These are phyloP conservation scores for Sorex araneus DNA, from an alignment of 2,113 vertebrate genomes.

Conservation along the genomic window DNA sequence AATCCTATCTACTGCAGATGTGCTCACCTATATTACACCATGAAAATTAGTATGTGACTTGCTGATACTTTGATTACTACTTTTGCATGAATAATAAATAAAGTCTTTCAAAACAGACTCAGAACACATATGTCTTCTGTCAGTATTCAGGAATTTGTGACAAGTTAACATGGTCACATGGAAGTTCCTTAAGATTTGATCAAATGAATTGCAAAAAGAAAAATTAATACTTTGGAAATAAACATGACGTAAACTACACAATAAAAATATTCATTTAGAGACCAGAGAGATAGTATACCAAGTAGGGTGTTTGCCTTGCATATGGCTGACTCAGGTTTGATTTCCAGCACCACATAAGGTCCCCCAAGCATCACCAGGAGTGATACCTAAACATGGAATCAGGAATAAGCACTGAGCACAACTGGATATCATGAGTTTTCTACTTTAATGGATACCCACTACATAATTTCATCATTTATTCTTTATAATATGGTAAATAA, in stretches of 20 bases:
- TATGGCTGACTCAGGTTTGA: too few relatives aligned
- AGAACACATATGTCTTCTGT: background rate
- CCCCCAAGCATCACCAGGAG: too few relatives aligned
- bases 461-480: slow-evolving; percentile 26
- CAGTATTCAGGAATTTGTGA: background rate
- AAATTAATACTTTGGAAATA: background rate
- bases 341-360: too few relatives aligned
- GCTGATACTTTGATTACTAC: background rate
- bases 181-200: background rate
- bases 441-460: slow-evolving; percentile 40
- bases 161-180: background rate
- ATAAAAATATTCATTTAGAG: too few relatives aligned
- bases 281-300: too few relatives aligned
- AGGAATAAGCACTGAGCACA: too few relatives aligned
- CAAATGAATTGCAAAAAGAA: slow-evolving; percentile 44
- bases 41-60: background rate
- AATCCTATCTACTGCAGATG: background rate
- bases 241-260: background rate
- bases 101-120: background rate
- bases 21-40: background rate
- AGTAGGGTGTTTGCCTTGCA: too few relatives aligned
- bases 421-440: background rate
- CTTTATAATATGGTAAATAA: slow-evolving; percentile 14
- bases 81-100: background rate
- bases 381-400: too few relatives aligned